Base-by-base conservation (phyloP, 2,797 vertebrate genomes). In the Enteromius viviparus region DNA sequence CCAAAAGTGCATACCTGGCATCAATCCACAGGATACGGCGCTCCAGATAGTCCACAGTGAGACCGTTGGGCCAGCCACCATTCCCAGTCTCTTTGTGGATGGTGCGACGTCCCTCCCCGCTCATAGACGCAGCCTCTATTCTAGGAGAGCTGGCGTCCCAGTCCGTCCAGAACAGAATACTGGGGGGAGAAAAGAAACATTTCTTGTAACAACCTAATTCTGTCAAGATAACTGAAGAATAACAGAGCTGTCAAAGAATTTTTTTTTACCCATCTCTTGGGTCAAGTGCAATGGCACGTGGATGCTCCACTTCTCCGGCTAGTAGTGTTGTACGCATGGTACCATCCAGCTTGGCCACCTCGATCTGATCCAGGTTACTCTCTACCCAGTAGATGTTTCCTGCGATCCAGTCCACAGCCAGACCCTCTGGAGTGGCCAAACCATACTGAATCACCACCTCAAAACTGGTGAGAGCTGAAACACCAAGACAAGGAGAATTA, bases 301-400 rank as follows among this genome's bases (percentile, higher is more conserved):
- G 98, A 84, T 99, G 98, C 85, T 99, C 98, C 19, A 99, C 98
- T 85, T 98, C 97, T 40, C 98, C 98, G 0, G 98, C 98, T 90
- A 99, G 90, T 81, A 99, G 94, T 0, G 98, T 99, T 77, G 97
- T 99, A 71, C 98, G 88, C 95, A 99, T 99, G 85, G 97, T 97
- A 58, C 98, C 98, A 0, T 99, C 97, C 87, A 99, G 94, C 89
- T 96, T 98, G 89, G 98, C 98, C 91, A 99, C 98, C 88, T 99
- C 98, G 0, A 99, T 99, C 94, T 99, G 98, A 91, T 99, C 98
- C 91, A 99, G 92, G 91, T 99, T 99, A 89, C 98, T 99, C 92
- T 99, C 98, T 79, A 99, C 98, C 98, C 98, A 99, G 93, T 99
- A 99, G 92, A 99, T 99, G 91, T 99, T 99, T 88, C 98, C 97